A percentile compares a stretch with the other conserved stretches of the same genome.
Conservation (phyloP, 2,113 vertebrate species). For the Oryzias javanicus region DNA sequence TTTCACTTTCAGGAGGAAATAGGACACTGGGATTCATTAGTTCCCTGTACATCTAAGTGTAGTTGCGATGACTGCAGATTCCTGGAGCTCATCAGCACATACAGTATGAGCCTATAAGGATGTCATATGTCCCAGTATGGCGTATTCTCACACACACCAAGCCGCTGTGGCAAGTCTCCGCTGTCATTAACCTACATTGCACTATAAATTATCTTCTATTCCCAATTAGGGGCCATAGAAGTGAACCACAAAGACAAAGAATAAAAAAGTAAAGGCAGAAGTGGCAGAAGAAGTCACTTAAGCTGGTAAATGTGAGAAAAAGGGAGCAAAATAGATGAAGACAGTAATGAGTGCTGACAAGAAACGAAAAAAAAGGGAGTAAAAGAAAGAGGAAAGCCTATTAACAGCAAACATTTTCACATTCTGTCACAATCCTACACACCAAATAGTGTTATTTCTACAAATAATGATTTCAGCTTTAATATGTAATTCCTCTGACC, state of each 20-base stretch:
- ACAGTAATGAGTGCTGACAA: slow-evolving; percentile 53
- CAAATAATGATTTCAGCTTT: slow-evolving; percentile 52
- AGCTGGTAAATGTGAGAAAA: slow-evolving; percentile 28
- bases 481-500: slow-evolving; percentile 49
- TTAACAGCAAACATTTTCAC: slow-evolving; percentile 53
- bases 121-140: slow-evolving; percentile 60
- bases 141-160: slow-evolving; percentile 55
- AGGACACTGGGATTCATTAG: background rate
- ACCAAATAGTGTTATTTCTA: slow-evolving; percentile 66
- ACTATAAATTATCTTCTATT: slow-evolving; percentile 64
- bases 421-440: slow-evolving; percentile 58
- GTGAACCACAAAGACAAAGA: slow-evolving; percentile 21
- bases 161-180: slow-evolving; percentile 60
- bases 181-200: slow-evolving; percentile 74
- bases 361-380: slow-evolving; percentile 25
- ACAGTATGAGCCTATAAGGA: slow-evolving; percentile 27
- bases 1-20: slow-evolving; percentile 16
- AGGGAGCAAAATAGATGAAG: slow-evolving; percentile 49
- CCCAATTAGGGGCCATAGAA: slow-evolving; percentile 45
- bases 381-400: slow-evolving; percentile 33
- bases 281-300: slow-evolving; percentile 15
- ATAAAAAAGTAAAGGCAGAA: slow-evolving; percentile 24
- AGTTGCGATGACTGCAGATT: slow-evolving; percentile 25
- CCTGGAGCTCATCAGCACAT: slow-evolving; percentile 37
- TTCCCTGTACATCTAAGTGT: slow-evolving; percentile 17